Conservation (phyloP, 2,113 vertebrate genomes). For the Setophaga kirtlandii region DNA sequence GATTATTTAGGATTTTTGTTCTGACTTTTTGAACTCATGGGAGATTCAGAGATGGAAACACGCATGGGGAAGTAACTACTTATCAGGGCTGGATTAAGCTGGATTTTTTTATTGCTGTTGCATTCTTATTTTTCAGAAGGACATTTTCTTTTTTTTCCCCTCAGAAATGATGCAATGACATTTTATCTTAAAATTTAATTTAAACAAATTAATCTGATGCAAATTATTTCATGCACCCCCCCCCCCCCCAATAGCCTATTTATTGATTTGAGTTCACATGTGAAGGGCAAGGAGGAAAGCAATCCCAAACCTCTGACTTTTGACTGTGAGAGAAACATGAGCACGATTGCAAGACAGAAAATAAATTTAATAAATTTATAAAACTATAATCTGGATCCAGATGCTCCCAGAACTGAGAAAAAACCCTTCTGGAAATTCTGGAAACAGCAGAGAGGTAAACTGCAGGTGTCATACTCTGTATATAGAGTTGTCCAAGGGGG, state of each 20-base stretch:
- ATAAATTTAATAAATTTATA: background rate
- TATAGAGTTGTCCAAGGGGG: background rate
- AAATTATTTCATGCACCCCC: background rate
- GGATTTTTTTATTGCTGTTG: background rate
- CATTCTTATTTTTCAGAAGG: background rate
- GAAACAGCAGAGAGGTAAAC: background rate
- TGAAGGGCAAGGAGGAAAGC: background rate
- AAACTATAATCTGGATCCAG: background rate
- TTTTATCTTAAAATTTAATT: background rate
- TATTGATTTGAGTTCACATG: background rate
- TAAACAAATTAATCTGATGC: background rate
- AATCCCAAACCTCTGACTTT: background rate
- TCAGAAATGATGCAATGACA: background rate
- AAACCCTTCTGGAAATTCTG: background rate
- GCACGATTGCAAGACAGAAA: background rate
- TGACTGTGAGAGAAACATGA: background rate
- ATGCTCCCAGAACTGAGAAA: background rate
- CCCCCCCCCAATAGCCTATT: background rate
- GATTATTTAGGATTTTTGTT: background rate
- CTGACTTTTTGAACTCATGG: background rate
- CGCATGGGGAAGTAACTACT: background rate
- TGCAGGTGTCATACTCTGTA: accelerated
- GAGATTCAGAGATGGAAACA: background rate
- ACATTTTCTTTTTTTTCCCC: accelerated
- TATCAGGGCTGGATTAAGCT: background rate